phyloP scores from a whole-genome alignment of 2,888 invertebrate genomes.

The Eupithecia inturbata region DNA sequence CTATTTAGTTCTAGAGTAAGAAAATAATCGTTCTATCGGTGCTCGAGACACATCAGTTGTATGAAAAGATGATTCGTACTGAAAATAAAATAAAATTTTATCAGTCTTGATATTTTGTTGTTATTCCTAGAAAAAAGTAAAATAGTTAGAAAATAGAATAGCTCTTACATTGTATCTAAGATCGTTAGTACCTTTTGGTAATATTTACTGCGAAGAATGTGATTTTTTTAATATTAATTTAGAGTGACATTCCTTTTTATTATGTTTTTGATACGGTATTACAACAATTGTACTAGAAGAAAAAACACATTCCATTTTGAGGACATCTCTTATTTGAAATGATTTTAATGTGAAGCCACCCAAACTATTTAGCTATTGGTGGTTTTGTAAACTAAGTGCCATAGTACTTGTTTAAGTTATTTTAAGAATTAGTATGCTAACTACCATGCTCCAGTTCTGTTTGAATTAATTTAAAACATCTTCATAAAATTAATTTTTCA shows the following conservation, averaged over 20 bases:
- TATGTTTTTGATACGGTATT: slow-evolving; percentile 3
- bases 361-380: slow-evolving; percentile 21
- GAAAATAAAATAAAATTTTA: slow-evolving; percentile 59
- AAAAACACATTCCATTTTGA: slow-evolving; percentile 28
- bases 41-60: slow-evolving; percentile 74
- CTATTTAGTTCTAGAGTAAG: slow-evolving; percentile 56
- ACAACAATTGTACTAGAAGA: slow-evolving; percentile 14
- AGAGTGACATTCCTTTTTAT: slow-evolving; percentile 18
- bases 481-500: neutral
- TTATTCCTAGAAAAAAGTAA: slow-evolving; percentile 65
- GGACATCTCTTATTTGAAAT: slow-evolving; percentile 19
- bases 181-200: slow-evolving; percentile 10
- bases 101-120: slow-evolving; percentile 68
- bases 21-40: slow-evolving; percentile 61
- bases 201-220: slow-evolving; percentile 29
- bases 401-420: slow-evolving; percentile 60
- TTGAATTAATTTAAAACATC: neutral
- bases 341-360: slow-evolving; percentile 30
- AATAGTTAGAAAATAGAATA: slow-evolving; percentile 55
- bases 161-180: slow-evolving; percentile 12
- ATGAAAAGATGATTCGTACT: slow-evolving; percentile 51
- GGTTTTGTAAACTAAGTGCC: slow-evolving; percentile 55
- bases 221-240: slow-evolving; percentile 28
- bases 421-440: slow-evolving; percentile 32
- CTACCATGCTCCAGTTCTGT: neutral